Conservation (phyloP, 2,797 vertebrate genomes). For the Phoxinus dragarum region DNA sequence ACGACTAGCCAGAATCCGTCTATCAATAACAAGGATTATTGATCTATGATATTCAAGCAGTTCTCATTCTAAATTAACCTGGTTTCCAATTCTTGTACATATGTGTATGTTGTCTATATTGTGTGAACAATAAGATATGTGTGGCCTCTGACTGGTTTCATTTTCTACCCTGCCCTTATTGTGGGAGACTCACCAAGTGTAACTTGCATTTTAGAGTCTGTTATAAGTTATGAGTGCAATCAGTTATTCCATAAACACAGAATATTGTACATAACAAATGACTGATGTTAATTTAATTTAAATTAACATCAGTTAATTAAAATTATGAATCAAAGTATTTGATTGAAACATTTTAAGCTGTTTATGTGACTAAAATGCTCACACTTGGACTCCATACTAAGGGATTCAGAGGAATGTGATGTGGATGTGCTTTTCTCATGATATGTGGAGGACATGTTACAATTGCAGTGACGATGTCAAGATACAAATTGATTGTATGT, state of each 20-base stretch:
- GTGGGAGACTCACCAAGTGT: constrained; percentile 66
- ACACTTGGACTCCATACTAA: constrained; percentile 56
- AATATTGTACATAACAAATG: neutral
- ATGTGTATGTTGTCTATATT: constrained; percentile 59
- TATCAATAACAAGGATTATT: constrained; percentile 58
- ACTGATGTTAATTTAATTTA: neutral
- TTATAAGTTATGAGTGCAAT: constrained; percentile 18
- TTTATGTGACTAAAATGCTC: constrained; percentile 29
- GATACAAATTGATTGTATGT: constrained; percentile 66
- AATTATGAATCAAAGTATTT: neutral
- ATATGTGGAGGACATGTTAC: constrained; percentile 46
- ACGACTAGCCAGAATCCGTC: constrained; percentile 43
- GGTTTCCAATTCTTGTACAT: constrained; percentile 65
- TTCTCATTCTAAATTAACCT: constrained; percentile 68
- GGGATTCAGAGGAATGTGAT: constrained; percentile 48
- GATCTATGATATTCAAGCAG: constrained; percentile 75
- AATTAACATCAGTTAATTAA: neutral
- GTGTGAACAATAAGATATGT: constrained; percentile 67
- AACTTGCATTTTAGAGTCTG: constrained; percentile 21
- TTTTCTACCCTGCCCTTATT: constrained; percentile 76
- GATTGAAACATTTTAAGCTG: neutral
- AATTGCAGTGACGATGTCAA: constrained; percentile 53
- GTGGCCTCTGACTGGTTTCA: constrained; percentile 70
- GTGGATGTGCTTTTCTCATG: constrained; percentile 56
- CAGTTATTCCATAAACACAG: constrained; percentile 1